Conservation (phyloP, 2,113 vertebrate genomes). For the Lepidothrix coronata region DNA sequence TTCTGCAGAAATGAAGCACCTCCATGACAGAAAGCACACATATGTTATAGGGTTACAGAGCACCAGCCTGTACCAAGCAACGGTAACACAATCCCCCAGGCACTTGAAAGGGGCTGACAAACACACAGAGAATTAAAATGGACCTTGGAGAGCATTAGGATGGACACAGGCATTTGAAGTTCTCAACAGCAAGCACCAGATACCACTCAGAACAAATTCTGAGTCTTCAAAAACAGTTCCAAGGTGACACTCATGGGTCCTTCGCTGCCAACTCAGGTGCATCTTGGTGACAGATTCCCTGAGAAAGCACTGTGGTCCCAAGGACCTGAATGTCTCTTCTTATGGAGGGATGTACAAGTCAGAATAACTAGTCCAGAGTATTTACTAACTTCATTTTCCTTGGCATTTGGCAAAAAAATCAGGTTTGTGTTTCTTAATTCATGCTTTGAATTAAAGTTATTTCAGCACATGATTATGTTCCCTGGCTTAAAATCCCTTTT, state of each 20-base stretch:
- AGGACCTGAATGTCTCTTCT: neutral
- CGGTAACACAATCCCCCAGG: neutral
- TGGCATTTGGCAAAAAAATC: neutral
- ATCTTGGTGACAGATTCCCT: neutral
- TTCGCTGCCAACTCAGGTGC: neutral
- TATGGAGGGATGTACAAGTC: neutral
- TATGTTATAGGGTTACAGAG: neutral
- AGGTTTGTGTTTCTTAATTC: neutral
- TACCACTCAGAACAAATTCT: neutral
- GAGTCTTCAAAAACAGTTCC: neutral
- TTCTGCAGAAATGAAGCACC: neutral
- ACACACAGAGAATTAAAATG: neutral
- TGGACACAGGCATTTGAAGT: neutral
- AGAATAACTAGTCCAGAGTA: neutral
- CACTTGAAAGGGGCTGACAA: neutral
- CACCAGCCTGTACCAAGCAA: neutral
- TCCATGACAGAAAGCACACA: neutral
- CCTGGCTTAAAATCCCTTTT: neutral
- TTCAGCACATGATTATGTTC: neutral
- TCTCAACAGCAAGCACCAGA: neutral
- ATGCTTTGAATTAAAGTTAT: neutral
- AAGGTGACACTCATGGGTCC: neutral
- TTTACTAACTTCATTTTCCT: neutral
- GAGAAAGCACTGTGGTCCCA: neutral
- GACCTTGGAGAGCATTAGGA: neutral